These are phyloP conservation scores for Acrobasis suavella DNA, from an alignment of 2,888 invertebrate genomes.

Conservation along the genomic window DNA sequence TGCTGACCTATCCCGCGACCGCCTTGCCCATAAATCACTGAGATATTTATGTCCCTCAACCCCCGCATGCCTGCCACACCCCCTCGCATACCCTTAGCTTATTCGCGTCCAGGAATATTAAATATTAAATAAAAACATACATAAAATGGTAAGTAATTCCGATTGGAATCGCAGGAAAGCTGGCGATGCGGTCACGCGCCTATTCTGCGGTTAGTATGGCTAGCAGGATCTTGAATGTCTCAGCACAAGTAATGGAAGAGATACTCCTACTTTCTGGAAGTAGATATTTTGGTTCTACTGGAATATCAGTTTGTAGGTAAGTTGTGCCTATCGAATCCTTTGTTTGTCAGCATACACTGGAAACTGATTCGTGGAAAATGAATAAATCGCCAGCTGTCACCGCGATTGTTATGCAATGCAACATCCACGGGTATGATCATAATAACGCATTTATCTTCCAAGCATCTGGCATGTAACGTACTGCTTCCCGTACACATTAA, in stretches of 20 bases:
- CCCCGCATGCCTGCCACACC: slow-evolving; percentile 57
- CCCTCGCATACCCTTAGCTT: slow-evolving; percentile 53
- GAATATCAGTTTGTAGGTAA: slow-evolving; percentile 1
- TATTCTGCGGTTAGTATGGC: slow-evolving; percentile 66
- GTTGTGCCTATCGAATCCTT: slow-evolving; percentile 35
- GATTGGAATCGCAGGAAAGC: slow-evolving; percentile 70
- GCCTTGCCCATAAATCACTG: slow-evolving; percentile 79
- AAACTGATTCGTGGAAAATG: slow-evolving; percentile 39
- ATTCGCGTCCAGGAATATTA: slow-evolving; percentile 75
- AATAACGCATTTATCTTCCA: slow-evolving; percentile 67
- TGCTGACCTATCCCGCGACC: slow-evolving; percentile 83
- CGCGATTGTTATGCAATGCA: slow-evolving; percentile 62
- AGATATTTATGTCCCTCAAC: slow-evolving; percentile 80
- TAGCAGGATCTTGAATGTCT: slow-evolving; percentile 42
- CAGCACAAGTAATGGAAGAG: slow-evolving; percentile 42
- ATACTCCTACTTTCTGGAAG: slow-evolving; percentile 27
- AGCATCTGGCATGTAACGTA: slow-evolving; percentile 73
- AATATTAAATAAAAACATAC: slow-evolving; percentile 80
- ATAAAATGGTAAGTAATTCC: slow-evolving; percentile 78
- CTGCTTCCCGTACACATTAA: slow-evolving; percentile 77
- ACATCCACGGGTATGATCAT: slow-evolving; percentile 56
- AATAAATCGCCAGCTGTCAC: slow-evolving; percentile 59
- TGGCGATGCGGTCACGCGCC: slow-evolving; percentile 62
- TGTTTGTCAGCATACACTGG: slow-evolving; percentile 46
- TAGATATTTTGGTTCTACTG: slow-evolving; percentile 4